Base-by-base conservation (phyloP, 2,797 vertebrate species). In the Ctenopoma multispine region DNA sequence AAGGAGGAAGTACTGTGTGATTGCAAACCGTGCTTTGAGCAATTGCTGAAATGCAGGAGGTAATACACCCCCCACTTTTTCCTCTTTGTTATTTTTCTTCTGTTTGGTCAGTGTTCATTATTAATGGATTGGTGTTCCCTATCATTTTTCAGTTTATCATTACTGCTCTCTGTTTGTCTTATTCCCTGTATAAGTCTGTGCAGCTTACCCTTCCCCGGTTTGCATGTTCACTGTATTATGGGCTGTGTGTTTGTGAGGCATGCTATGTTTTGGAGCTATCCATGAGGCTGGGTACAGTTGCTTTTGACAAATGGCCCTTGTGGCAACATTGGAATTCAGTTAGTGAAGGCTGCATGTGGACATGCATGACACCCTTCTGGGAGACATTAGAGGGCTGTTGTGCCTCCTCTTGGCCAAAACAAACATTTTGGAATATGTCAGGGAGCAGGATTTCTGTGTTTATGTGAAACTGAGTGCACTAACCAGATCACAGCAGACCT, bases 381-480 rank as follows among this genome's bases (percentile, higher is more conserved):
- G 85, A 88, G 72, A 79, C 86, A 79, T 75, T 74, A 74, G 63
- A 72, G 60, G 61, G 65, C 75, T 62, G 62, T 67, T 66, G 68
- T 70, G 57, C 71, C 62, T 81, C 77, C 51, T 85, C 79, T 69
- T 38, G 74, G 78, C 75, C 77, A 87, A 72, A 77, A 65, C 73
- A 91, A 87, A 90, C 67, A 89, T 87, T 90, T 87, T 83, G 77
- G 82, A 85, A 82, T 82, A 71, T 85, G 71, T 80, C 69, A 64
- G 72, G 67, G 73, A 79, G 83, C 63, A 59, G 75, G 63, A 84
- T 86, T 85, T 84, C 58, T 85, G 80, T 82, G 81, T 86, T 87
- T 80, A 79, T 80, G 80, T 88, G 77, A 85, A 90, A 90, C 78
- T 83, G 86, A 87, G 76, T 80, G 85, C 75, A 81, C 54, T 81